Evolutionary conservation across 1,140 invertebrate genomes (phyloP).

Genomic region (Zaprionus gabonicus): DNA sequence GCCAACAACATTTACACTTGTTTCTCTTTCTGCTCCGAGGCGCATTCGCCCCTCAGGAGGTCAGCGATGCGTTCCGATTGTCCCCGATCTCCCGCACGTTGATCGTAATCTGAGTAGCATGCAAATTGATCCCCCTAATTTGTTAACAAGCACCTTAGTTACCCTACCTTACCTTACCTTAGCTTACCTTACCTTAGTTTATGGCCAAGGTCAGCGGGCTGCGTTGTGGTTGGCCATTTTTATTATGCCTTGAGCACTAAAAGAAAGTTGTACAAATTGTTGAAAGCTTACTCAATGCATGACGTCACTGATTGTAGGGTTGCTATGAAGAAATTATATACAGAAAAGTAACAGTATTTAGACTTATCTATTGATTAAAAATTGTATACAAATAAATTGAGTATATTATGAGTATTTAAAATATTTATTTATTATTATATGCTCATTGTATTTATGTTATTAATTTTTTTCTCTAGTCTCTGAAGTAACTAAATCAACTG

Average conservation of each 20-base stretch:
- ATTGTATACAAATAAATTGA: too few species aligned
- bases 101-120: conserved; percentile 74
- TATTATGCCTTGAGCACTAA: not conserved
- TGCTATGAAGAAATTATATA: too few species aligned
- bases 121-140: conserved; percentile 71
- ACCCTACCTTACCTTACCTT: conserved; percentile 13
- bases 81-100: conserved; percentile 38
- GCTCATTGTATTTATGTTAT: too few species aligned
- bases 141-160: conserved; percentile 63
- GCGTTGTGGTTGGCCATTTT: conserved; percentile 3
- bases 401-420: too few species aligned
- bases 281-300: not conserved
- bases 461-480: too few species aligned
- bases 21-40: conserved; percentile 30
- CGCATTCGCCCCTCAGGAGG: conserved; percentile 18
- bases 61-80: conserved; percentile 38
- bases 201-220: conserved; percentile 9
- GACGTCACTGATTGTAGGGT: not conserved
- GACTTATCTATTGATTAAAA: too few species aligned
- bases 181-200: conserved; percentile 23
- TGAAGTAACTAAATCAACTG: not conserved
- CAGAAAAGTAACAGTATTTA: too few species aligned
- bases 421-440: too few species aligned
- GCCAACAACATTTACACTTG: conserved; percentile 74
- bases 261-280: not conserved